These are phyloP conservation scores for Syngnathus scovelli DNA, from an alignment of 2,113 vertebrate species.

Conservation along the genomic window DNA sequence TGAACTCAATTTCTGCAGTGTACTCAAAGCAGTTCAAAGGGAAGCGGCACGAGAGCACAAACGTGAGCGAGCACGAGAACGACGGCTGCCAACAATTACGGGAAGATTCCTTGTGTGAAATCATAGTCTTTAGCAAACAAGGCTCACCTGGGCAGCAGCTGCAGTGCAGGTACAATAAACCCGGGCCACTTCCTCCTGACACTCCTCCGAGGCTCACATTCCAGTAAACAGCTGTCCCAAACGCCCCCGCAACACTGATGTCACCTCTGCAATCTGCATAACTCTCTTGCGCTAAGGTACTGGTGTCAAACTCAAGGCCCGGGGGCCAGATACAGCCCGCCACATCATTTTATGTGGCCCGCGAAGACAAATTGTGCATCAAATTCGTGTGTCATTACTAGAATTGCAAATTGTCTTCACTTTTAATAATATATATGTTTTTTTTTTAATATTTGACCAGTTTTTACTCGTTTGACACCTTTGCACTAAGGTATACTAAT, in stretches of 20 bases:
- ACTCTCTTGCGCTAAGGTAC: too few species aligned
- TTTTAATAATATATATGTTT: too few species aligned
- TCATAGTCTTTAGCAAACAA: conserved; percentile 61
- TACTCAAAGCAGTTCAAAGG: conserved; percentile 47
- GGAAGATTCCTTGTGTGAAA: conserved; percentile 55
- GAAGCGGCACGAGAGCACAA: conserved; percentile 55
- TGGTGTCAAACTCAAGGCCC: too few species aligned
- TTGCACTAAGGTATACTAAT: not conserved
- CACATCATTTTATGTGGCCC: too few species aligned
- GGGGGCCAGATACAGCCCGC: too few species aligned
- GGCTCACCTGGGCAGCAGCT: conserved; percentile 69
- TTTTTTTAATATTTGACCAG: too few species aligned
- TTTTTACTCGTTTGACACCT: too few species aligned
- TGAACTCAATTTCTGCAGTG: conserved; percentile 56
- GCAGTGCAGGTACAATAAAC: conserved; percentile 46
- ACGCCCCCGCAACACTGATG: conserved; percentile 23
- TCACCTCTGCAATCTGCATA: conserved; percentile 23
- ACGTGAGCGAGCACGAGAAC: conserved; percentile 35
- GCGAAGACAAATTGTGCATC: too few species aligned
- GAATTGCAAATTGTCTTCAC: too few species aligned
- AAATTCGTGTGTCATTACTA: too few species aligned
- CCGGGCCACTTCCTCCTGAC: conserved; percentile 44
- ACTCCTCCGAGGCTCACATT: conserved; percentile 55
- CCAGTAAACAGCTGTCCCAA: conserved; percentile 63
- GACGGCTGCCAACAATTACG: conserved; percentile 52